These are phyloP conservation scores for Pentalonia nigronervosa DNA, from an alignment of 1,140 invertebrate genomes.

Conservation along the genomic window DNA sequence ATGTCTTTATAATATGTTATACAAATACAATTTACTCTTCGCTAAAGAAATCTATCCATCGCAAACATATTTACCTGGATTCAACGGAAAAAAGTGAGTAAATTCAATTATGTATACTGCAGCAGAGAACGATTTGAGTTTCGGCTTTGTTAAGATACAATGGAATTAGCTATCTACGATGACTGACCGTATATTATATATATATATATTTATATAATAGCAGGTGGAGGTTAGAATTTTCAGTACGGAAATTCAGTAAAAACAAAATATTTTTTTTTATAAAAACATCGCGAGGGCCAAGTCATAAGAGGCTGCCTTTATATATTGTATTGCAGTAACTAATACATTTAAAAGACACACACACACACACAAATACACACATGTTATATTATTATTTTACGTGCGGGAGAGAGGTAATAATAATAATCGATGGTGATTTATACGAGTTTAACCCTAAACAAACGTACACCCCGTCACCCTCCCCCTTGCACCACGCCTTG, in stretches of 20 bases:
- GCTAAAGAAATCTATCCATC: not conserved
- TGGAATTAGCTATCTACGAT: not conserved
- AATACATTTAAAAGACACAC: not conserved
- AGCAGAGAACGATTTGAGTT: not conserved
- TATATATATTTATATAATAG: not conserved
- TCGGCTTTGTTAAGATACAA: not conserved
- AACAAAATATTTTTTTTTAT: not conserved
- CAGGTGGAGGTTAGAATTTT: not conserved
- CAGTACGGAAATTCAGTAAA: not conserved
- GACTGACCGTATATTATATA: not conserved
- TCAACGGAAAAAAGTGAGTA: not conserved
- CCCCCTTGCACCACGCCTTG: not conserved
- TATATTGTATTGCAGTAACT: not conserved
- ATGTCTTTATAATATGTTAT: not conserved
- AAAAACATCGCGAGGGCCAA: not conserved
- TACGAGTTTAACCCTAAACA: conserved; percentile 36
- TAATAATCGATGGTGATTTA: conserved; percentile 46
- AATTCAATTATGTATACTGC: not conserved
- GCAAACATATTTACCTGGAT: not conserved
- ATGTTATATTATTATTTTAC: not conserved
- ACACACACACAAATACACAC: not conserved
- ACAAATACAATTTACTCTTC: not conserved
- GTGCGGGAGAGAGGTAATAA: not conserved
- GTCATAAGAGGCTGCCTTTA: not conserved
- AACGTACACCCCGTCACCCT: not conserved